Evolutionary conservation across 1,140 invertebrate species (phyloP), one percentile per base, ranked within the genome.

Genomic region (Philopotamus ludificatus): DNA sequence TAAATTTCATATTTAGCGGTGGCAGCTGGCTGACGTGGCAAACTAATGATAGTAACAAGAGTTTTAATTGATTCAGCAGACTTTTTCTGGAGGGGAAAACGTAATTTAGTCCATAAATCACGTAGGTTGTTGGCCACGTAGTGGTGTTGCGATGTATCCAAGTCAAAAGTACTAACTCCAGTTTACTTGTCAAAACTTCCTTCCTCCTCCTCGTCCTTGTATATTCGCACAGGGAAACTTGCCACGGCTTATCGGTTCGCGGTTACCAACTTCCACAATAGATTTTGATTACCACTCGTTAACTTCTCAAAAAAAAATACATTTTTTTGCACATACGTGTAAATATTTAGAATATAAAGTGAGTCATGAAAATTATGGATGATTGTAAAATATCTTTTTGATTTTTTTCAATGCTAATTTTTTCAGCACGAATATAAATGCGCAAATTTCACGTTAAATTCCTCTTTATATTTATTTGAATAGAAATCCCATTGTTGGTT

Each of bases 161-260:
- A 47, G 44, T 47, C 44, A 20, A 47, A 47, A 47, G 44, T 47
- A 8, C 18, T 47, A 47, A 47, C 44, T 47, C 44, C 44, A 8
- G 44, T 47, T 47, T 47, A 47, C 44, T 47, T 47, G 44, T 47
- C 44, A 47, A 47, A 47, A 47, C 44, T 47, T 47, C 18, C 44
- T 15, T 12, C 7, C 44, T 16, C 7, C 15, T 20, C 15, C 44
- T 47, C 10, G 18, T 20, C 44, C 44, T 47, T 7, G 44, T 20
- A 12, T 12, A 4, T 47, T 20, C 18, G 4, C 44, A 47, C 44
- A n/a, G 8, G 34, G 18, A 15, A 47, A 47, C 8, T 16, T 47
- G 8, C 18, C 10, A 7, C 44, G 15, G 44, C 44, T 12, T 47
- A 47, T 47, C 44, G 44, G 44, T 20, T 20, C 44, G 44, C 44